Evolutionary conservation across 2,888 invertebrate species (phyloP).

Genomic region (Harpagoxenus sublaevis): DNA sequence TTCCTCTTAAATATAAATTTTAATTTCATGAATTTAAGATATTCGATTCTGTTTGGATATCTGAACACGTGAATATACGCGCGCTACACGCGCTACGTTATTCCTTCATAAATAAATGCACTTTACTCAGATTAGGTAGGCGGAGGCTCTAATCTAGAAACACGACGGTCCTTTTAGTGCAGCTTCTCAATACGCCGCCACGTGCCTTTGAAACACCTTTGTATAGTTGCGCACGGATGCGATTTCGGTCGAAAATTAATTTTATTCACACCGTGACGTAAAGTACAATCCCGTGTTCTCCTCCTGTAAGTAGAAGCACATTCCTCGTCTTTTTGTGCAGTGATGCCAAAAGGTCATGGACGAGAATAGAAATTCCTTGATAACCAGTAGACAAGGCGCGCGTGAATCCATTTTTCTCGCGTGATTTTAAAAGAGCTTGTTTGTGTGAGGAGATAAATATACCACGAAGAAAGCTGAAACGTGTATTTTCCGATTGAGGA

Average conservation of each 20-base stretch:
- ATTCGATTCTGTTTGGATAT: not conserved
- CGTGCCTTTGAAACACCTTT: slow-evolving; percentile 51
- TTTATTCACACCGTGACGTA: slow-evolving; percentile 77
- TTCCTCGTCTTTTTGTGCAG: slow-evolving; percentile 29
- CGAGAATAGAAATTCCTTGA: slow-evolving; percentile 34
- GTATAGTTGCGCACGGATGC: slow-evolving; percentile 51
- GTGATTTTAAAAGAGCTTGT: slow-evolving; percentile 23
- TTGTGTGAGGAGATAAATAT: slow-evolving; percentile 15
- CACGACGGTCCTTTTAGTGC: slow-evolving; percentile 77
- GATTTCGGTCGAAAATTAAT: slow-evolving; percentile 76
- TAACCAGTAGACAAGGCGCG: slow-evolving; percentile 17
- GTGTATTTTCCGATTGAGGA: not conserved
- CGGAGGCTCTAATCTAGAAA: slow-evolving; percentile 75
- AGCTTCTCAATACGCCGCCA: slow-evolving; percentile 61
- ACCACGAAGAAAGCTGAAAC: not conserved
- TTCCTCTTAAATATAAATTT: not conserved
- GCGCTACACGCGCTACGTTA: not conserved
- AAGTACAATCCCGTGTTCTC: slow-evolving; percentile 76
- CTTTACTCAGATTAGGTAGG: slow-evolving; percentile 52
- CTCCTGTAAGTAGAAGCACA: slow-evolving; percentile 25
- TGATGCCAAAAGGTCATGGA: slow-evolving; percentile 38
- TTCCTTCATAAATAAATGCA: slow-evolving; percentile 26
- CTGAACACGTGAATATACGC: not conserved
- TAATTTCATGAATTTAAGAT: slow-evolving; percentile 6
- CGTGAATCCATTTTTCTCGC: slow-evolving; percentile 42